Evolutionary conservation across 2,888 invertebrate species (phyloP), one percentile per base, ranked within the genome.

Genomic region (Acleris holmiana): DNA sequence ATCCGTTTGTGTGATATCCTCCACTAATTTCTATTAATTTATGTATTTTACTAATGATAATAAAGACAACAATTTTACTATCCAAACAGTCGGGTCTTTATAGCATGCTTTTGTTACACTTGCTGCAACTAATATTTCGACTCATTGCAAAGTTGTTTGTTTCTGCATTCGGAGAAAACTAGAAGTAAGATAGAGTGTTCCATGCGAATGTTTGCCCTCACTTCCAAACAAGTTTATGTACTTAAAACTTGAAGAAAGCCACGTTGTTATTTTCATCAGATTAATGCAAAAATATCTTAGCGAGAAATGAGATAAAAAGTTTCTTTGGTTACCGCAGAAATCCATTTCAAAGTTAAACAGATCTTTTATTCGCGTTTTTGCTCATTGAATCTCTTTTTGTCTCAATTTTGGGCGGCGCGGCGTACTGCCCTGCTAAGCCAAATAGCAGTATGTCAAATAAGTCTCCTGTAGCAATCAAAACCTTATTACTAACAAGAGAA

Each of bases 301-400:
- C 72, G 74, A 62, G 69, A 76, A 82, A 82, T 77, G 78, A 83
- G 82, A 84, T 83, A 83, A 84, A 85, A 87, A 84, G 73, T 86
- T 84, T 78, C 72, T 72, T 73, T 77, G 81, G 82, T 84, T 80
- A 89, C 87, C 85, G 81, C 86, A 80, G 80, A 86, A 88, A 86
- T 86, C 88, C 88, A 89, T 88, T 89, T 84, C 82, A 78, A 88
- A 88, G 86, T 88, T 84, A 86, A 88, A 89, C 85, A 88, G 84
- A 85, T 85, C 83, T 84, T 82, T 79, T 72, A 69, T 74, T 77
- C 75, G 49, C 72, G 73, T 76, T 85, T 86, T 86, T 84, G 78
- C 79, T 83, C 82, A 83, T 82, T 84, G 81, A 84, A 83, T 80
- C 73, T 72, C 68, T 81, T 82, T 79, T 80, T 73, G 76, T 78